Evolutionary conservation across 2,888 invertebrate species (phyloP), one percentile per base, ranked within the genome.

Genomic region (Netelia inedita): DNA sequence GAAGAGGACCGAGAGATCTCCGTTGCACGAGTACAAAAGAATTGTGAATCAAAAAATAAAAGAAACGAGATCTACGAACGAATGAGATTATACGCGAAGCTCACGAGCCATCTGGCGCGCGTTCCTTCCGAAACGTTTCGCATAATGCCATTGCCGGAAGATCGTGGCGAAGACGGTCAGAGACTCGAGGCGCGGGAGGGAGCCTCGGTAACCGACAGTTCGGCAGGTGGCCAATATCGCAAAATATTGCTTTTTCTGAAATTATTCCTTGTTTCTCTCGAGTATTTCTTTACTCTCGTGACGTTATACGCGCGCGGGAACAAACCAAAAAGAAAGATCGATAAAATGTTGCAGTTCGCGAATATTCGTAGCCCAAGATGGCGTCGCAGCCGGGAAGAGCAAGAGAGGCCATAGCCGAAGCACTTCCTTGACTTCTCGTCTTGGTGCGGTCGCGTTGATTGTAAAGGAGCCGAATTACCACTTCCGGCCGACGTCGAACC

Each of bases 201-300:
- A 55, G 72, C 28, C 43, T 55, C 46, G 23, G 19, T 19, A 35
- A 57, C 61, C 46, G 63, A 50, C 50, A 23, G 43, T 79, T 85
- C 78, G 85, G 83, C 85, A 85, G 85, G 85, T 86, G 86, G 85
- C 86, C 85, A 85, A 79, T 79, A 76, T 63, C 66, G 59, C 14
- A 41, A 23, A 43, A 80, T 55, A 72, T 81, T 46, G 57, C 46
- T 8, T 41, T 16, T 21, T 68, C 57, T 21, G 16, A 35, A 78
- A 79, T 85, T 74, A 79, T 81, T 53, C 74, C 43, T 57, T 63
- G 71, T 50, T 28, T 59, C 57, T 59, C 16, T 78, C 53, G 53
- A 61, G n/a, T 50, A n/a, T 66, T 53, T 23, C 28, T 41, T 35
- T 65, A 0, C 28, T 5, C 59, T 69, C 61, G 21, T 69, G 14